Conservation (phyloP, 1,140 invertebrate species). For the Drosophila auraria region DNA sequence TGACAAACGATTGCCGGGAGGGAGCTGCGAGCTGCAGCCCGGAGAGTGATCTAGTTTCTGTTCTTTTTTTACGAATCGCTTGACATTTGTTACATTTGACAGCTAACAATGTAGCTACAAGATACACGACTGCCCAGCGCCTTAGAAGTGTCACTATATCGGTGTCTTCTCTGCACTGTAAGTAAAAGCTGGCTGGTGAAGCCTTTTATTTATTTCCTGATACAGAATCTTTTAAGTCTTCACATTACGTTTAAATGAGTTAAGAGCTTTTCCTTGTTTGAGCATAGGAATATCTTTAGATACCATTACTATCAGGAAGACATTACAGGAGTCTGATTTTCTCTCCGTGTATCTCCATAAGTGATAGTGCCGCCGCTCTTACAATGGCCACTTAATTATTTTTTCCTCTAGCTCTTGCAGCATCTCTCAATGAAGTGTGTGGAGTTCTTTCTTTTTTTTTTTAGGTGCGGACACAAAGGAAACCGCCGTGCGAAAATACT, state of each 20-base stretch:
- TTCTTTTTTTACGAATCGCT: conserved; percentile 51
- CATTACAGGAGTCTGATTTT: background rate
- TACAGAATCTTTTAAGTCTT: background rate
- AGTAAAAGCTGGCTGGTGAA: too few relatives aligned
- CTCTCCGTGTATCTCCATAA: conserved; percentile 53
- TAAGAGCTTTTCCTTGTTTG: background rate
- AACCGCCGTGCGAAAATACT: conserved; percentile 82
- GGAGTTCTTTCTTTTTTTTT: conserved; percentile 29
- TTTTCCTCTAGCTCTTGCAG: conserved; percentile 49
- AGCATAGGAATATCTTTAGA: background rate
- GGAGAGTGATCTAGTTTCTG: conserved; percentile 67
- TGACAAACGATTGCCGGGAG: conserved; percentile 73
- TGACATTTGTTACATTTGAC: conserved; percentile 84
- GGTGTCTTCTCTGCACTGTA: background rate
- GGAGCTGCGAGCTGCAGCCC: conserved; percentile 33
- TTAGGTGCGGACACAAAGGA: conserved; percentile 59
- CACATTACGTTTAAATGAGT: too few relatives aligned
- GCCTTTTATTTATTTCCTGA: background rate
- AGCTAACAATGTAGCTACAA: conserved; percentile 79
- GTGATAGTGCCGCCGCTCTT: conserved; percentile 61
- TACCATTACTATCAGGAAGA: background rate
- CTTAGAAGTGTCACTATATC: conserved; percentile 31
- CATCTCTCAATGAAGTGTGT: conserved; percentile 70
- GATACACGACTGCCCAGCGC: conserved; percentile 58
- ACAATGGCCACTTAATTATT: conserved; percentile 82